phyloP scores from a whole-genome alignment of 2,888 invertebrate genomes.

The Dynastes grantii region DNA sequence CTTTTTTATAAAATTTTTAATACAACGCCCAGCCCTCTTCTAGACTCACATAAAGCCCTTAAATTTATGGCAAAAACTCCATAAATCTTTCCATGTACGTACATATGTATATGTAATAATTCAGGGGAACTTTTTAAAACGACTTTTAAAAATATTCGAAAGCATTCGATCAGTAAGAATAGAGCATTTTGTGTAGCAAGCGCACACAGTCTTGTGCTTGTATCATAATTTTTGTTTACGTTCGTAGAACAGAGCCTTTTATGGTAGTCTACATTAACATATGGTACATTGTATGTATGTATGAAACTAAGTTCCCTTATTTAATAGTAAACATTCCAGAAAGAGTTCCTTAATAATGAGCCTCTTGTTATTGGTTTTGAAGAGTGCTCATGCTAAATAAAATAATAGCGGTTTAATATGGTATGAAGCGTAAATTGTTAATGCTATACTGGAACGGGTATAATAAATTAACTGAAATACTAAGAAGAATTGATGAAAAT shows the following conservation, averaged over 20 bases:
- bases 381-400: background rate
- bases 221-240: background rate
- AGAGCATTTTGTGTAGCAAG: background rate
- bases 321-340: conserved; percentile 7
- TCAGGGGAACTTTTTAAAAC: background rate
- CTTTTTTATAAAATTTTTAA: no score
- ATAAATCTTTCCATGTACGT: background rate
- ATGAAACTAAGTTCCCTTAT: background rate
- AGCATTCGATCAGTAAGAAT: background rate
- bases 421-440: background rate
- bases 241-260: background rate
- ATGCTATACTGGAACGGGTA: no score
- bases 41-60: no score
- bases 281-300: background rate
- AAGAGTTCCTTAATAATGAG: background rate
- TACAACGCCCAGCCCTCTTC: no score
- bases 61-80: no score
- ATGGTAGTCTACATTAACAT: background rate
- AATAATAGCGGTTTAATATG: background rate
- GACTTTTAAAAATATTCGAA: background rate
- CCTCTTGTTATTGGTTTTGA: background rate
- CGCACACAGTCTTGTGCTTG: background rate
- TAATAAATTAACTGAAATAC: no score
- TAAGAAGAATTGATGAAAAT: no score
- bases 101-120: background rate